These are phyloP conservation scores for Podarcis muralis DNA, from an alignment of 2,113 vertebrate species.

Conservation along the genomic window DNA sequence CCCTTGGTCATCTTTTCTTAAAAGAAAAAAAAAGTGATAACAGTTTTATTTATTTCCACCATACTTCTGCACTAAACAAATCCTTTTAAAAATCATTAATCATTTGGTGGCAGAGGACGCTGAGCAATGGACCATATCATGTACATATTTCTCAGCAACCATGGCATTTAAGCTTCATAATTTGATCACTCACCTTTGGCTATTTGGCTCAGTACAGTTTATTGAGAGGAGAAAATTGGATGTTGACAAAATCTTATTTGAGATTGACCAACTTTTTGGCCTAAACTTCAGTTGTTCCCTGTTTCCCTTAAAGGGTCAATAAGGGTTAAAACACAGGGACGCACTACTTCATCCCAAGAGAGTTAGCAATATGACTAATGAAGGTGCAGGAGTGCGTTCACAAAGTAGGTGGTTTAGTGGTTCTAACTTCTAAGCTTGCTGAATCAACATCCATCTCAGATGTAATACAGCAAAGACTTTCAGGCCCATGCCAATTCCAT, in stretches of 20 bases:
- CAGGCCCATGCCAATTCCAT: no score
- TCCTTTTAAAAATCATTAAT: slow-evolving; percentile 30
- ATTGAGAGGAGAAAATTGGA: not conserved
- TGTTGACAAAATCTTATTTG: slow-evolving; percentile 9
- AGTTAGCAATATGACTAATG: not conserved
- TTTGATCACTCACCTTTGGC: slow-evolving; percentile 9
- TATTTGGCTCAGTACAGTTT: not conserved
- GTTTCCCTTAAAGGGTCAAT: not conserved
- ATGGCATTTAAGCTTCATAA: slow-evolving; percentile 38
- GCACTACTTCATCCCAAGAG: no score
- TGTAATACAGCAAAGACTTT: no score
- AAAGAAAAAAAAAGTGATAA: slow-evolving; percentile 32
- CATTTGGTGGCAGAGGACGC: slow-evolving; percentile 15
- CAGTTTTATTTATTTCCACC: slow-evolving; percentile 48
- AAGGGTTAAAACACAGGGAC: not conserved
- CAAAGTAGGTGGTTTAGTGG: no score
- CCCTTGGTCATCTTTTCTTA: slow-evolving; percentile 22
- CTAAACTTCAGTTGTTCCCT: not conserved
- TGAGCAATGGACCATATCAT: slow-evolving; percentile 36
- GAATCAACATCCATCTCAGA: no score
- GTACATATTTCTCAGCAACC: slow-evolving; percentile 53
- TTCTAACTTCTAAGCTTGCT: no score
- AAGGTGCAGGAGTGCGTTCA: no score
- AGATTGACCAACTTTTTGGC: not conserved
- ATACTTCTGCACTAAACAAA: slow-evolving; percentile 54